Percentiles rank a stretch among this genome's conserved stretches.
Evolutionary conservation across 2,888 invertebrate genomes (phyloP).

Genomic region (Drosophila basisetae): DNA sequence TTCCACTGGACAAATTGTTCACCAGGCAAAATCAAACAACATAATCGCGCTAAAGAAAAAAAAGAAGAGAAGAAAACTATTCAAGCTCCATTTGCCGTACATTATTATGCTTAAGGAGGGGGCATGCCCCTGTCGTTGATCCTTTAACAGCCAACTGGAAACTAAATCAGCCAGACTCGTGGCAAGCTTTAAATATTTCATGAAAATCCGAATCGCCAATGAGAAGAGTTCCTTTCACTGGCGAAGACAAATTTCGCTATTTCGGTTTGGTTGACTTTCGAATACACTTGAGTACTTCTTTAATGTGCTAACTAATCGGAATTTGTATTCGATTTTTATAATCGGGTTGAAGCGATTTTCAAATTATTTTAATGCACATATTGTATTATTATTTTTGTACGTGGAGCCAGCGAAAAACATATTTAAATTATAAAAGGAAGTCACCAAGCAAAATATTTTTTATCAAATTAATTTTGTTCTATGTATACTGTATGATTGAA

Average conservation of each 20-base stretch:
- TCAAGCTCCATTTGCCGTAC: constrained; percentile 21
- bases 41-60: constrained; percentile 7
- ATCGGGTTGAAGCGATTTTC: neutral
- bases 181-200: constrained; percentile 70
- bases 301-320: neutral
- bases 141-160: constrained; percentile 39
- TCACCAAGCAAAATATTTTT: neutral
- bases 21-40: constrained; percentile 16
- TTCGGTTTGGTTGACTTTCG: neutral
- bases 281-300: constrained; percentile 4
- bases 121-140: constrained; percentile 18
- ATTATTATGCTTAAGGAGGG: constrained; percentile 16
- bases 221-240: constrained; percentile 31
- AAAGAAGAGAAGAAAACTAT: constrained; percentile 23
- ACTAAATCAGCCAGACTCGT: constrained; percentile 40
- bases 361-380: neutral
- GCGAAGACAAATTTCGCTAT: constrained; percentile 4
- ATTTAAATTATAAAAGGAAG: neutral
- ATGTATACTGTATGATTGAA: neutral
- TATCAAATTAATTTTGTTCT: neutral
- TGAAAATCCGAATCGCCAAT: constrained; percentile 58
- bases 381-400: neutral
- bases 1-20: constrained; percentile 19
- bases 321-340: neutral
- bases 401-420: neutral